These are phyloP conservation scores for Paragorgia papillata DNA, from an alignment of 92 coral and sea anemone species.

Conservation along the genomic window DNA sequence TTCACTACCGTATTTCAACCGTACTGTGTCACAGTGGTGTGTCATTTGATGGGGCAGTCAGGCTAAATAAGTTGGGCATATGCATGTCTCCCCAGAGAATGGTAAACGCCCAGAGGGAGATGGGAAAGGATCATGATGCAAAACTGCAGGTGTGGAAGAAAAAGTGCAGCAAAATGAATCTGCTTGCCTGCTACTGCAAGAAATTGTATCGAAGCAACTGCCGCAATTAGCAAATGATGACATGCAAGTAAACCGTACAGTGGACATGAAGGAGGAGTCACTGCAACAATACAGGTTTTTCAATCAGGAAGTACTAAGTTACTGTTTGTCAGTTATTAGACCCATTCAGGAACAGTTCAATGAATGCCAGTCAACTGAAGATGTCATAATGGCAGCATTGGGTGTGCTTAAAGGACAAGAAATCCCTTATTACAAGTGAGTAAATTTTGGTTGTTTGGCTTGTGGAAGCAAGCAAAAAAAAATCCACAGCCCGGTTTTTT, in stretches of 20 bases:
- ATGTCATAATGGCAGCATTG: slow-evolving; percentile 36
- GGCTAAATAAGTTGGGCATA: slow-evolving; percentile 8
- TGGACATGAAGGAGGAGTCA: slow-evolving; percentile 40
- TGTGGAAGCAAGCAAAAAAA: too few species aligned
- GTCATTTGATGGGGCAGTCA: slow-evolving; percentile 19
- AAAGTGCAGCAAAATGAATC: slow-evolving; percentile 9
- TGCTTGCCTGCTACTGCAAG: slow-evolving; percentile 17
- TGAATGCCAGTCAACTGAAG: slow-evolving; percentile 45
- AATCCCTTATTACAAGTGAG: slow-evolving; percentile 52
- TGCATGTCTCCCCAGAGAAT: slow-evolving; percentile 42
- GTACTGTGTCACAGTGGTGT: slow-evolving; percentile 20
- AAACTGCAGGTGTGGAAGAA: slow-evolving; percentile 14
- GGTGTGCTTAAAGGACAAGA: slow-evolving; percentile 38
- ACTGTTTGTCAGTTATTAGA: too few species aligned
- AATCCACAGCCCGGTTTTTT: too few species aligned
- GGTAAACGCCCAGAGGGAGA: slow-evolving; percentile 37
- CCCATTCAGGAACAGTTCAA: slow-evolving; percentile 14
- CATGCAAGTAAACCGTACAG: slow-evolving; percentile 45
- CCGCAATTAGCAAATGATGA: slow-evolving; percentile 39
- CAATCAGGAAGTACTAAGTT: too few species aligned
- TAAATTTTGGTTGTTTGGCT: slow-evolving; percentile 5
- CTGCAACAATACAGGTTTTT: slow-evolving; percentile 45
- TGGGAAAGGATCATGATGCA: slow-evolving; percentile 14
- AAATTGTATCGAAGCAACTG: slow-evolving; percentile 38
- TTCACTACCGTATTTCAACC: slow-evolving; percentile 31